Evolutionary conservation across 2,888 invertebrate genomes (phyloP).

Genomic region (Drosophila flavopinicola): DNA sequence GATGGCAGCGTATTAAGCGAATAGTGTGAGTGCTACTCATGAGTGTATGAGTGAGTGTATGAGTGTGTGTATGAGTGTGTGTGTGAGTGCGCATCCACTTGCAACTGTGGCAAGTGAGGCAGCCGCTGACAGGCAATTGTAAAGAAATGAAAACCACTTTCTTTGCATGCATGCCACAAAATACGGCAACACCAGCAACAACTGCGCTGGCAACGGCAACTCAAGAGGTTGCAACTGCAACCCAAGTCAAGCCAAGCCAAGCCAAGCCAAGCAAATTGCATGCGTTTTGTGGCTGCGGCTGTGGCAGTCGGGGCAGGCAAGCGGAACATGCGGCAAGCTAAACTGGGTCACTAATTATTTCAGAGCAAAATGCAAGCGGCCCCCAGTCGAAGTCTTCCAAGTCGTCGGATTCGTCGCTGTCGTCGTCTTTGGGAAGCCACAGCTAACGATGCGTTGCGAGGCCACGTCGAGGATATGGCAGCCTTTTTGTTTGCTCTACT

Average conservation of each 20-base stretch:
- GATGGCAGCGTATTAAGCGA: constrained; percentile 50
- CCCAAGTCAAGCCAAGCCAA: constrained; percentile 58
- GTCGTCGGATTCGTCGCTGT: constrained; percentile 4
- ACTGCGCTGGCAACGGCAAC: constrained; percentile 1
- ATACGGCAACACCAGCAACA: constrained; percentile 69
- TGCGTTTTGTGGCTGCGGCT: constrained; percentile 61
- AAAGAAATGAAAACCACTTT: constrained; percentile 83
- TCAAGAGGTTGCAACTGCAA: constrained; percentile 47
- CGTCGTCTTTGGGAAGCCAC: constrained; percentile 30
- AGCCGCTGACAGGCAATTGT: constrained; percentile 65
- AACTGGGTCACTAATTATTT: constrained; percentile 81
- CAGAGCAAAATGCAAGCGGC: constrained; percentile 79
- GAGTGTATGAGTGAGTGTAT: constrained; percentile 9
- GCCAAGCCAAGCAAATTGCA: constrained; percentile 71
- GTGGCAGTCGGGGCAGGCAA: constrained; percentile 57
- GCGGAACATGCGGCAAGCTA: constrained; percentile 69
- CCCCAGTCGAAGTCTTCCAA: constrained; percentile 37
- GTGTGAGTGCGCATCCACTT: constrained; percentile 25
- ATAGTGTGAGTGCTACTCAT: constrained; percentile 14
- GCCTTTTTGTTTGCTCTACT: constrained; percentile 7
- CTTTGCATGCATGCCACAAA: constrained; percentile 79
- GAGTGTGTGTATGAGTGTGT: constrained; percentile 13
- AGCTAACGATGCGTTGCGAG: constrained; percentile 75
- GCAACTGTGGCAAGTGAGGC: constrained; percentile 59
- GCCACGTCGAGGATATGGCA: constrained; percentile 55